Evolutionary conservation across 2,888 invertebrate genomes (phyloP), one percentile per base, ranked within the genome.

Genomic region (Lasioglossum pauxillum): DNA sequence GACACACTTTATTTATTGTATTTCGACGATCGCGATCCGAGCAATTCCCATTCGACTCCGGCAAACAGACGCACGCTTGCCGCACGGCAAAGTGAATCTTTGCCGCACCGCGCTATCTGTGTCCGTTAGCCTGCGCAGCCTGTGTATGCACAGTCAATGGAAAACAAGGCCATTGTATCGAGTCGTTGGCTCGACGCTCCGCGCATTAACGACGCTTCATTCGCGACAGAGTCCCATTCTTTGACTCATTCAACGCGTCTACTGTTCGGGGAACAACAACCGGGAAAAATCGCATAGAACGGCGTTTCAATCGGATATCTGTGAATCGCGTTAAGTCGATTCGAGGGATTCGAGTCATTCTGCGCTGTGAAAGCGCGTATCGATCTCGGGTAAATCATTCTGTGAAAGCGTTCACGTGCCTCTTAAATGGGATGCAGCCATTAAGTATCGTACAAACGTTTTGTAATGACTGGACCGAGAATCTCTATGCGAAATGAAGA

Each of bases 81-180:
- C 16, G n/a, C 57, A 19, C 64, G 31, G 64, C 64, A 64, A 31
- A 31, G 64, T 31, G 64, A 64, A 64, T 64, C 31, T 64, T 64
- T 8, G 19, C 64, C 31, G 8, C 64, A 16, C 31, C 31, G 64
- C 19, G 0, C 31, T 31, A 64, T 64, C 64, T 3, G 31, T 19
- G 31, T 19, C 31, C 31, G 64, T 57, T 57, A 57, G n/a, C 57
- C 57, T 57, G 31, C 64, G 5, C 64, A 19, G 64, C 16, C 31
- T 64, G 31, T 64, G 31, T 31, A 19, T 31, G 38, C 19, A 60
- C 72, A 78, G 78, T 82, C 78, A 78, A 78, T 74, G 64, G n/a
- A 31, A 64, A 75, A 75, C 27, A 80, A 38, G 5, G 75, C 0
- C 53, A 23, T 35, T 57, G 53, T 19, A 53, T 53, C 53, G 80